A percentile compares a stretch with the other conserved stretches of the same genome.
These are phyloP conservation scores for Rhynchonycteris naso DNA, from an alignment of 2,797 vertebrate species.

Conservation along the genomic window DNA sequence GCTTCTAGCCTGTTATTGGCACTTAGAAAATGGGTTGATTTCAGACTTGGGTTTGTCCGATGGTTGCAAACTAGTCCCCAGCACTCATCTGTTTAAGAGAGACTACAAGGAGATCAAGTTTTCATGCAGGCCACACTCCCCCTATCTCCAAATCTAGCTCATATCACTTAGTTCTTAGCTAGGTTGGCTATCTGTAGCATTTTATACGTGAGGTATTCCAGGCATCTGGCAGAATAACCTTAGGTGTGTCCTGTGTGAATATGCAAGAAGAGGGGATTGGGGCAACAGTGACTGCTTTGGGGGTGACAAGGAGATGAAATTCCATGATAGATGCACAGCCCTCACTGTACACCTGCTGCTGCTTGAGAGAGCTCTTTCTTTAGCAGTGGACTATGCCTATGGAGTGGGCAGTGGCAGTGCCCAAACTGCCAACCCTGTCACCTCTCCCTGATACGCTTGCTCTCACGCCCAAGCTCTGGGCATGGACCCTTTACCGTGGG, in stretches of 20 bases:
- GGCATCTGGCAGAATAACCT: background rate
- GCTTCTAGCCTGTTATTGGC: background rate
- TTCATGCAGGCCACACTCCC: background rate
- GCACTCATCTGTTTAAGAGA: background rate
- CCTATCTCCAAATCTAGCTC: background rate
- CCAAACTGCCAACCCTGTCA: too few species aligned
- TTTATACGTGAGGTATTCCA: background rate
- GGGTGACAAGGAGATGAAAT: background rate
- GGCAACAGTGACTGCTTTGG: background rate
- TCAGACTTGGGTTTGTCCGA: background rate
- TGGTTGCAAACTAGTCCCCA: background rate
- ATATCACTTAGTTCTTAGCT: too few species aligned
- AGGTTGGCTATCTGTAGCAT: background rate
- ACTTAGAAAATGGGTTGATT: background rate
- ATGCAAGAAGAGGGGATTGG: background rate
- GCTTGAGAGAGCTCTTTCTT: background rate
- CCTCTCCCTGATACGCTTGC: rapidly evolving
- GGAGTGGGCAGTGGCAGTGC: background rate
- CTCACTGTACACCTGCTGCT: background rate
- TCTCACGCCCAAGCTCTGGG: background rate
- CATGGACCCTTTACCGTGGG: background rate
- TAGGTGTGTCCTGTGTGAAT: background rate
- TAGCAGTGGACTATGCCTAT: background rate
- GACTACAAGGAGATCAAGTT: background rate
- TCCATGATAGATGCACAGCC: rapidly evolving